A percentile compares a stretch with the other conserved stretches of the same genome.
phyloP scores from a whole-genome alignment of 64 coral and sea anemone genomes.

The Montipora capricornis region DNA sequence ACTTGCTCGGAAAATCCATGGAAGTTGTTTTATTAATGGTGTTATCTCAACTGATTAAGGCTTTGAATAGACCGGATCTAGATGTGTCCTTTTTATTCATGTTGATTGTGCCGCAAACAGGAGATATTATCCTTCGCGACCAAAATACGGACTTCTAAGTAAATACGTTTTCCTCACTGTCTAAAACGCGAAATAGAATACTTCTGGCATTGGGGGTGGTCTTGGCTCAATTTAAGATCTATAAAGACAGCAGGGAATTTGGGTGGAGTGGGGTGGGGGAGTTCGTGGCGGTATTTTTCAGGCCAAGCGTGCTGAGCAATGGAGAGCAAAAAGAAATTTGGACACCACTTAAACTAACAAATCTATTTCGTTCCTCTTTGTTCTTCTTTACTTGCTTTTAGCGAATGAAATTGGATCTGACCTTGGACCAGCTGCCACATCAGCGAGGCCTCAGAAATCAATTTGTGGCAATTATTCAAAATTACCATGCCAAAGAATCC shows the following conservation, averaged over 20 bases:
- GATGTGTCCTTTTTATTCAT: conserved; percentile 32
- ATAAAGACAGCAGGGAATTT: neutral
- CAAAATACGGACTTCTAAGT: conserved; percentile 25
- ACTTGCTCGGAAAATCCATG: conserved; percentile 11
- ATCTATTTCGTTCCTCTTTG: conserved; percentile 26
- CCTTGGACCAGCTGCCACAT: conserved; percentile 39
- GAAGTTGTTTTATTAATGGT: conserved; percentile 47
- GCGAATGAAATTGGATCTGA: conserved; percentile 26
- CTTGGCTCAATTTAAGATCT: neutral
- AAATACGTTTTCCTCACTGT: neutral
- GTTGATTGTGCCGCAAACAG: conserved; percentile 31
- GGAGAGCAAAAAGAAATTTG: neutral
- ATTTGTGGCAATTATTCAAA: conserved; percentile 40
- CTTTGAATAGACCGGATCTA: conserved; percentile 22
- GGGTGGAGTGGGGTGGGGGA: neutral
- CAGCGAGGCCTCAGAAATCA: conserved; percentile 36
- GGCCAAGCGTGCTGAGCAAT: neutral
- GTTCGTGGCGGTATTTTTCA: neutral
- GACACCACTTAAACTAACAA: conserved; percentile 40
- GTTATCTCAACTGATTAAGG: conserved; percentile 18
- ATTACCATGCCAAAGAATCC: conserved; percentile 61
- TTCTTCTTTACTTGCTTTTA: conserved; percentile 24
- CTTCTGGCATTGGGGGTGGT: neutral
- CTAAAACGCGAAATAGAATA: neutral
- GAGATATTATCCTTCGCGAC: conserved; percentile 18